Percentiles rank a stretch among this genome's conserved stretches.
phyloP scores from a whole-genome alignment of 2,113 vertebrate species.

The Coturnix japonica region DNA sequence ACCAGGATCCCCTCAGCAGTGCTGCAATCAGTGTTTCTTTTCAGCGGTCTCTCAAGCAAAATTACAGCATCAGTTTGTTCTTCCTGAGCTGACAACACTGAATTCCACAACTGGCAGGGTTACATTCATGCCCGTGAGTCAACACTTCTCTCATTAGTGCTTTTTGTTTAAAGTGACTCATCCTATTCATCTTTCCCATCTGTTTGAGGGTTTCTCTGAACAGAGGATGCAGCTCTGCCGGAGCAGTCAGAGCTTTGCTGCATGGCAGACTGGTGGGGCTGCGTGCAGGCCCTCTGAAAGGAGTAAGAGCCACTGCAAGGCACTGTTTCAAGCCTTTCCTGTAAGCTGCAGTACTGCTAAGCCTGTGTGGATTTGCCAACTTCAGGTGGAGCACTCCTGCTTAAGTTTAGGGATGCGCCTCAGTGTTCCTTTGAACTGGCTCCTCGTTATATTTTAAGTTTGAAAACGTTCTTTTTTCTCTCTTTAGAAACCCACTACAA shows the following conservation, averaged over 20 bases:
- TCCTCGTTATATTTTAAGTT: not conserved
- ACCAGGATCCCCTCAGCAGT: not conserved
- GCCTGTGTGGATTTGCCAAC: not conserved
- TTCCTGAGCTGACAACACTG: constrained; percentile 1
- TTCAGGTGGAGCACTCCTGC: rapidly evolving
- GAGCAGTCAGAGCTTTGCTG: not conserved
- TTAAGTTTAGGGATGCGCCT: not conserved
- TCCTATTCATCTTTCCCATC: constrained; percentile 51
- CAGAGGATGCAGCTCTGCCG: not conserved
- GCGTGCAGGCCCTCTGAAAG: not conserved
- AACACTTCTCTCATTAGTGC: not conserved
- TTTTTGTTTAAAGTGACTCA: constrained; percentile 45
- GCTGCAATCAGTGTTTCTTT: not conserved
- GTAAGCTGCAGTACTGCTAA: not conserved
- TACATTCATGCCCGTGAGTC: not conserved
- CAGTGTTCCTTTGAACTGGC: not conserved
- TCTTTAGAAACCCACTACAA: not conserved
- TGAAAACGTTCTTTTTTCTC: not conserved
- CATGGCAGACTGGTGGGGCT: not conserved
- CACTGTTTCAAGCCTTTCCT: not conserved
- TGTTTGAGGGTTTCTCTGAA: not conserved
- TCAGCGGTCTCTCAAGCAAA: not conserved
- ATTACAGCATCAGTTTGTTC: constrained; percentile 12
- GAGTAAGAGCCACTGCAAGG: rapidly evolving
- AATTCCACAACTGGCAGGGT: not conserved